These are phyloP conservation scores for Drosophila prosaltans DNA, from an alignment of 1,140 invertebrate species.

Conservation along the genomic window DNA sequence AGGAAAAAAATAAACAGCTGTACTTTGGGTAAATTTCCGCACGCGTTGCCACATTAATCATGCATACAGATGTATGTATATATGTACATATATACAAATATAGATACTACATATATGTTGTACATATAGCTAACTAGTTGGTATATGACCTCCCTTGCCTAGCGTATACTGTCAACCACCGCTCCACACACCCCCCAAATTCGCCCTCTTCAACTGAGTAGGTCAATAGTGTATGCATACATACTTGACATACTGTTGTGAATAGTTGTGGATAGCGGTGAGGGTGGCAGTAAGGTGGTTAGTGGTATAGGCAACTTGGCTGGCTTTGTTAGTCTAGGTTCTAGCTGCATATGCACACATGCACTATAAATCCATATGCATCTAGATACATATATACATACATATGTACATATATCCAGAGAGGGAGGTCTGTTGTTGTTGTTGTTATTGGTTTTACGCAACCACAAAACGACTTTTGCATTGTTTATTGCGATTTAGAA, in stretches of 20 bases:
- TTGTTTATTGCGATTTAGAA: slow-evolving; percentile 36
- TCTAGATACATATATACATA: background rate
- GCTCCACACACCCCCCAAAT: background rate
- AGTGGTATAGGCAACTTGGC: background rate
- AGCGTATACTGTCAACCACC: background rate
- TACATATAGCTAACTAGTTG: slow-evolving; percentile 7
- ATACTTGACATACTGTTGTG: slow-evolving; percentile 59
- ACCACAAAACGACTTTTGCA: slow-evolving; percentile 23
- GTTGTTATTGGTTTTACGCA: slow-evolving; percentile 19
- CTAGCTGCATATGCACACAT: slow-evolving; percentile 6
- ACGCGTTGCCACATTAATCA: slow-evolving; percentile 58
- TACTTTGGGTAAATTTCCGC: slow-evolving; percentile 52
- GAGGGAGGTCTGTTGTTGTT: background rate
- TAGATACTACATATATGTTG: no score
- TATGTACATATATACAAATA: no score
- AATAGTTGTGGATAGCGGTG: background rate
- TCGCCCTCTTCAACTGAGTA: slow-evolving; percentile 29
- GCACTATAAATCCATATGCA: background rate
- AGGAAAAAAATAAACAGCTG: slow-evolving; percentile 33
- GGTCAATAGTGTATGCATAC: slow-evolving; percentile 58
- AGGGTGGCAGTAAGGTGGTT: background rate
- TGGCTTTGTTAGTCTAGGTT: background rate
- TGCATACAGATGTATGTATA: slow-evolving; percentile 31
- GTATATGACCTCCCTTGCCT: slow-evolving; percentile 14
- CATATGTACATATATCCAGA: background rate